A percentile compares a stretch with the other conserved stretches of the same genome.
Conservation (phyloP, 2,797 vertebrate species). For the Acrossocheilus wenchowensis region DNA sequence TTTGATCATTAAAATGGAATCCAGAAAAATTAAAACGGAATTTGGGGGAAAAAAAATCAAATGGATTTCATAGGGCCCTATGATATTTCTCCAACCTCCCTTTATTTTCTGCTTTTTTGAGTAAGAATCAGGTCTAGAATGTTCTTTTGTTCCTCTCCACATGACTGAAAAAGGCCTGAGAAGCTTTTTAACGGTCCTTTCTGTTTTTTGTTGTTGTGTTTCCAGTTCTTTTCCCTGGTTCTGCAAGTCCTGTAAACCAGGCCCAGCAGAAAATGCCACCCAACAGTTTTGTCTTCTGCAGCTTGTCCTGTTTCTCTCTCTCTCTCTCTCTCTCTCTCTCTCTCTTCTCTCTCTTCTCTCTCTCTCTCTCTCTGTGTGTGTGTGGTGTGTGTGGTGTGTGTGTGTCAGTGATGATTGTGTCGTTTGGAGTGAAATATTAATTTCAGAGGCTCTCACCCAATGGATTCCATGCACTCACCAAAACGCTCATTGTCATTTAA, state of each 20-base stretch:
- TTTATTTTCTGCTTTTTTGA: constrained; percentile 8
- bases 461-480: constrained; percentile 72
- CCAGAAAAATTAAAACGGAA: no score
- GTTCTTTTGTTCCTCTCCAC: constrained; percentile 81
- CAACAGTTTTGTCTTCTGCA: constrained; percentile 99
- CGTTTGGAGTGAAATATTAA: constrained; percentile 65
- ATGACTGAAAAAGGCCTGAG: constrained; percentile 90
- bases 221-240: constrained; percentile 99
- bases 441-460: constrained; percentile 76
- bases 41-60: rapidly evolving
- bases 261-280: constrained; percentile 99
- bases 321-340: constrained; percentile 23
- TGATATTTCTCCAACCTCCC: constrained; percentile 18
- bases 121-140: constrained; percentile 58
- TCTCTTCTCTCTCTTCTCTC: constrained; percentile 47
- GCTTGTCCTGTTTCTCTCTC: constrained; percentile 94
- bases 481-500: constrained; percentile 65
- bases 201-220: constrained; percentile 99
- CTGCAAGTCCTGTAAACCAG: constrained; percentile 99
- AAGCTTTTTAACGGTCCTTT: constrained; percentile 98
- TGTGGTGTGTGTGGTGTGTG: background rate
- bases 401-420: constrained; percentile 38
- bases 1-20: no score
- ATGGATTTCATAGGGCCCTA: background rate
- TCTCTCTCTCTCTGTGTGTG: constrained; percentile 45